Evolutionary conservation across 2,888 invertebrate genomes (phyloP).

Genomic region (Netelia virgata): DNA sequence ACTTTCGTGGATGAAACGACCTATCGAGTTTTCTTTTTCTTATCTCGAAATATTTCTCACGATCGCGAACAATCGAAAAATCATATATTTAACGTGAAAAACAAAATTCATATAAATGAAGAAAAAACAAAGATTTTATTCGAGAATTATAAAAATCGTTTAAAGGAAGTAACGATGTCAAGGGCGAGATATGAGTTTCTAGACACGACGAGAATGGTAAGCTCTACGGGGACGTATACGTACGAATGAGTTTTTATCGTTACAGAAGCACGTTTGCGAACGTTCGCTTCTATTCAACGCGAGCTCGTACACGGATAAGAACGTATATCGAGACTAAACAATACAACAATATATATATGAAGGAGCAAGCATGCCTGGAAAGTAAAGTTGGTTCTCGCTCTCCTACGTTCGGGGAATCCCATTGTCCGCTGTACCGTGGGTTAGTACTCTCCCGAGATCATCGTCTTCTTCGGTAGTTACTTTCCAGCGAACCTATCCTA

Average conservation of each 20-base stretch:
- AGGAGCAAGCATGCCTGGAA: neutral
- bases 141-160: no score
- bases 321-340: conserved; percentile 2
- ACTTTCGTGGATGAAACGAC: neutral
- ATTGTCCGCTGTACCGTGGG: conserved; percentile 36
- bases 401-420: conserved; percentile 47
- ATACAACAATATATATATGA: neutral
- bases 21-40: neutral
- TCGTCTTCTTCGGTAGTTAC: conserved; percentile 24
- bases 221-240: no score
- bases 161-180: no score
- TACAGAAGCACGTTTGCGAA: no score
- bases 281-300: no score
- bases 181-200: no score
- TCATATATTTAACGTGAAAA: neutral
- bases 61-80: neutral
- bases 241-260: no score
- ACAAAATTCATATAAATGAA: no score
- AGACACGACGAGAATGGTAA: no score
- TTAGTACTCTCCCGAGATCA: conserved; percentile 27
- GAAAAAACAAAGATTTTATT: neutral
- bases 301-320: no score
- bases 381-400: neutral
- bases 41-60: neutral
- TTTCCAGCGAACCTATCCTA: conserved; percentile 16